A percentile compares a stretch with the other conserved stretches of the same genome.
Evolutionary conservation across 1,140 invertebrate genomes (phyloP).

Genomic region (Agrilus planipennis): DNA sequence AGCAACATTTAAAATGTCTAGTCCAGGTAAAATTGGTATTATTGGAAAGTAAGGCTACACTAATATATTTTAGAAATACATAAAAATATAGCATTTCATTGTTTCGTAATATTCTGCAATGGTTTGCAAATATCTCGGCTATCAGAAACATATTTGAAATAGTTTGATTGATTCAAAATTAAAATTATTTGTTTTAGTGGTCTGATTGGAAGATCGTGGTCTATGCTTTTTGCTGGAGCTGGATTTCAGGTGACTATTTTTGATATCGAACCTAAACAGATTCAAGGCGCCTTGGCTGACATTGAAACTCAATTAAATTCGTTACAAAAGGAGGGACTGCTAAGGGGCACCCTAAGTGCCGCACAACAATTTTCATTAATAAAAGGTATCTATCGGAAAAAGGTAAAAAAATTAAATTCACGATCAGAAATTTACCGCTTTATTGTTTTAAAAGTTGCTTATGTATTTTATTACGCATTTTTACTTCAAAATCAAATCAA

Average conservation of each 20-base stretch:
- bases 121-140: too few species aligned
- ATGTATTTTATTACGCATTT: not conserved
- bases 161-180: too few species aligned
- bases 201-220: conserved; percentile 86
- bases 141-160: too few species aligned
- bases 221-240: conserved; percentile 89
- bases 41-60: too few species aligned
- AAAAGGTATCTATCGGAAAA: conserved; percentile 47
- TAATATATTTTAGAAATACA: too few species aligned
- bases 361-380: conserved; percentile 67
- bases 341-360: conserved; percentile 62
- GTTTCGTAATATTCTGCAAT: too few species aligned
- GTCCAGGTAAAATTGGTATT: too few species aligned
- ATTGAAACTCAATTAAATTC: conserved; percentile 60
- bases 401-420: not conserved
- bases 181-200: conserved; percentile 49
- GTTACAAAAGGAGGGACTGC: conserved; percentile 55
- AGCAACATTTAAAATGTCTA: too few species aligned
- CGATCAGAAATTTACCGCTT: not conserved
- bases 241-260: conserved; percentile 79
- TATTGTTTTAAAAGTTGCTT: conserved; percentile 1
- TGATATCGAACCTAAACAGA: conserved; percentile 66
- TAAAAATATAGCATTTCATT: too few species aligned
- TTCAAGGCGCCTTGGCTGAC: conserved; percentile 58
- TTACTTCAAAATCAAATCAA: not conserved